Evolutionary conservation across 2,113 vertebrate genomes (phyloP), one percentile per base, ranked within the genome.

Genomic region (Laterallus jamaicensis): DNA sequence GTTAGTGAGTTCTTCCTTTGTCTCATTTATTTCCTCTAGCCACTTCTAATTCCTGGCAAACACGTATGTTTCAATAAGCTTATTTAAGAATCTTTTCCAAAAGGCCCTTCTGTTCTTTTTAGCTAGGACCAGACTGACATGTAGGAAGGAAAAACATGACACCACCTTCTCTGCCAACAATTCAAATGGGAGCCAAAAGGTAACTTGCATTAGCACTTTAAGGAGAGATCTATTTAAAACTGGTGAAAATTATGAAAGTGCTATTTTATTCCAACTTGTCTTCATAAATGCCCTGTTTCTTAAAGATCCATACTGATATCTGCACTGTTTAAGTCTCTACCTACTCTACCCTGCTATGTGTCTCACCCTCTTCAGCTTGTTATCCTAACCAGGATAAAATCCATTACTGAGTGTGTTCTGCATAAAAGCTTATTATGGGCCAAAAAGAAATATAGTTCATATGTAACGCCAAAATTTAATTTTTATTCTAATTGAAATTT

Each of bases 61-160:
- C 37, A n/a, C 20, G 9, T 11, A 67, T 39, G 28, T 64, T 88
- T 87, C 10, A 1, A 91, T 77, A 58, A 52, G 47, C 50, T 71
- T 94, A 73, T 81, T 92, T 95, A 87, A 87, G 86, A 88, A 86
- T 63, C 24, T 16, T 90, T 92, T 87, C 59, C 68, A 74, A 92
- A 82, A 92, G 77, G 15, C 42, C 86, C 89, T 93, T 96, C 91
- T 93, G 87, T 92, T 92, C 89, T 90, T 90, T 75, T 90, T 78
- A 83, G 13, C 56, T 74, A 69, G 69, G 90, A 96, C 85, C 55
- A 93, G 82, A 86, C 90, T 96, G 92, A 90, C 76, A 94, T 12
- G 39, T 26, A 93, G 64, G 90, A 85, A 95, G 90, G 75, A 93
- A 94, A 95, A 96, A 91, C 92, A 96, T 74, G 79, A 66, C 87